A percentile compares a stretch with the other conserved stretches of the same genome.
Conservation (phyloP, 2,113 vertebrate species). For the Muntiacus muntjak region DNA sequence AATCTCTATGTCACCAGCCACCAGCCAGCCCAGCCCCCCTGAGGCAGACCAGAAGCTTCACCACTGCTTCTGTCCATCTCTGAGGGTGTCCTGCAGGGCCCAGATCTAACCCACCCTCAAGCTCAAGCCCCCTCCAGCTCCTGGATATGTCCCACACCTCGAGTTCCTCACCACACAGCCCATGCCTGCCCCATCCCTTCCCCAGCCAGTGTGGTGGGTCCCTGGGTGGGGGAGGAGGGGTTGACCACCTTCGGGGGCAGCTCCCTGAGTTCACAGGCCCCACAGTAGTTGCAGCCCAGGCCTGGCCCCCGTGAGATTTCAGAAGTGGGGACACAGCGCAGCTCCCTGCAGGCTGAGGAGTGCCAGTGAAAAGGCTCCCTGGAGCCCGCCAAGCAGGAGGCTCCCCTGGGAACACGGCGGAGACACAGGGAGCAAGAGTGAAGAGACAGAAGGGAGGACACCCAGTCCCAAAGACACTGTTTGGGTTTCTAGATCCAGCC, state of each 20-base stretch:
- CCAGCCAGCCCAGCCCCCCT: neutral
- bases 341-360: neutral
- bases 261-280: neutral
- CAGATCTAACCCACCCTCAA: neutral
- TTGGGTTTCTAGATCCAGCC: neutral
- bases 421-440: neutral
- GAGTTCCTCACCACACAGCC: neutral
- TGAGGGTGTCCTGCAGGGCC: neutral
- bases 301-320: accelerated
- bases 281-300: neutral
- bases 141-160: neutral
- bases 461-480: neutral
- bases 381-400: neutral
- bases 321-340: accelerated
- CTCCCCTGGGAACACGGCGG: neutral
- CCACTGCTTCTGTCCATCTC: neutral
- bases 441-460: neutral
- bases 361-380: neutral
- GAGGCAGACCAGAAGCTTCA: neutral
- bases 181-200: neutral
- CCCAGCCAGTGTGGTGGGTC: neutral
- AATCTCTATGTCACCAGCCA: neutral
- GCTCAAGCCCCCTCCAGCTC: neutral
- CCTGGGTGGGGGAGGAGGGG: neutral
- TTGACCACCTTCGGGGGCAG: neutral